Conservation (phyloP, 2,113 vertebrate genomes). For the Phylloscopus trochiloides region DNA sequence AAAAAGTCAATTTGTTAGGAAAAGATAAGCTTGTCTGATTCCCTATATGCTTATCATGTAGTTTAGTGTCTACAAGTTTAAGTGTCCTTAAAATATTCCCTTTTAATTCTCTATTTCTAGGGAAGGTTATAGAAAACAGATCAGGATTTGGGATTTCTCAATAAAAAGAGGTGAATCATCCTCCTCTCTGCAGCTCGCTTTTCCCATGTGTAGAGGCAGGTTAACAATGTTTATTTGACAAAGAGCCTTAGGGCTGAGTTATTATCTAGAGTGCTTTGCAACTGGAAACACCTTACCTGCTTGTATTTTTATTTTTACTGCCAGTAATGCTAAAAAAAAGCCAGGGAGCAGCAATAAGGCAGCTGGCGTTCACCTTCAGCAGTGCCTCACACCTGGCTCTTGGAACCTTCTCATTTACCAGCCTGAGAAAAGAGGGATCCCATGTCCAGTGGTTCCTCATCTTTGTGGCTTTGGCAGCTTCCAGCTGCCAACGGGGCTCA, state of each 20-base stretch:
- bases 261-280: neutral
- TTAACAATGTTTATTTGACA: neutral
- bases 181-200: neutral
- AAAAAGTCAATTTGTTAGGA: neutral
- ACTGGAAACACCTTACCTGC: neutral
- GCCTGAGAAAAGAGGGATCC: neutral
- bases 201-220: neutral
- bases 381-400: neutral
- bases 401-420: accelerated
- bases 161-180: neutral
- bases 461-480: neutral
- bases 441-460: neutral
- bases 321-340: neutral
- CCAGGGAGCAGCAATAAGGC: neutral
- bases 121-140: neutral
- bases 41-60: neutral
- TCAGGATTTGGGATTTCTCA: neutral
- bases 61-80: neutral
- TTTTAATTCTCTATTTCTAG: neutral
- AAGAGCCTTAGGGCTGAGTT: neutral
- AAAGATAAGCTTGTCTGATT: neutral
- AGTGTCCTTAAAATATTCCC: neutral
- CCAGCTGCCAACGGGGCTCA: neutral
- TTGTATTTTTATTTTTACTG: neutral
- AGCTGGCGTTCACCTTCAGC: neutral